These are phyloP conservation scores for Chironomus striatipennis DNA, from an alignment of 1,140 invertebrate species.

Conservation along the genomic window DNA sequence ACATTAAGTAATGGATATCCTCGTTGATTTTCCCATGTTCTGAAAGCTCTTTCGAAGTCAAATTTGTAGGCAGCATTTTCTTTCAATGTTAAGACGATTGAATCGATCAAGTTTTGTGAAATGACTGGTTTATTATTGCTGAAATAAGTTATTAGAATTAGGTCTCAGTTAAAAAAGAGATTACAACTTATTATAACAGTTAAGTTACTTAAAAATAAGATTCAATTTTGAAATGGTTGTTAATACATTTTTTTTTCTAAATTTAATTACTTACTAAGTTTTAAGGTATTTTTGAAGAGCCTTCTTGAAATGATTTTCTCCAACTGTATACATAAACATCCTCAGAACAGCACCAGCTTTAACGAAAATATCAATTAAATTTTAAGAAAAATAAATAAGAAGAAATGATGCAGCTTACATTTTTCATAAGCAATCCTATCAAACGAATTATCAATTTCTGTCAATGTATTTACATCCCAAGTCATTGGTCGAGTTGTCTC, in stretches of 20 bases:
- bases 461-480: slow-evolving; percentile 57
- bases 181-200: too few relatives aligned
- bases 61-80: neutral
- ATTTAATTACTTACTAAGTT: slow-evolving; percentile 37
- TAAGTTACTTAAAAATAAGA: too few relatives aligned
- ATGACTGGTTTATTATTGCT: neutral
- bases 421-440: slow-evolving; percentile 71
- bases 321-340: slow-evolving; percentile 91
- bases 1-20: neutral
- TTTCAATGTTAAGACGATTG: neutral
- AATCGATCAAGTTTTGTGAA: neutral
- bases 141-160: too few relatives aligned
- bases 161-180: too few relatives aligned
- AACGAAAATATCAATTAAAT: slow-evolving; percentile 24
- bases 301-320: slow-evolving; percentile 31
- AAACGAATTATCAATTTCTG: slow-evolving; percentile 65
- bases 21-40: neutral
- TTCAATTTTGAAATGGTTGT: too few relatives aligned
- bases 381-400: neutral
- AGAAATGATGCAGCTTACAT: slow-evolving; percentile 39
- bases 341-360: slow-evolving; percentile 61
- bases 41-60: neutral
- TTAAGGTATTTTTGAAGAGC: neutral
- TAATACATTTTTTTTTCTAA: too few relatives aligned
- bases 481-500: slow-evolving; percentile 63